Base-by-base conservation (phyloP, 1,140 invertebrate genomes). In the Dinoponera quadriceps region DNA sequence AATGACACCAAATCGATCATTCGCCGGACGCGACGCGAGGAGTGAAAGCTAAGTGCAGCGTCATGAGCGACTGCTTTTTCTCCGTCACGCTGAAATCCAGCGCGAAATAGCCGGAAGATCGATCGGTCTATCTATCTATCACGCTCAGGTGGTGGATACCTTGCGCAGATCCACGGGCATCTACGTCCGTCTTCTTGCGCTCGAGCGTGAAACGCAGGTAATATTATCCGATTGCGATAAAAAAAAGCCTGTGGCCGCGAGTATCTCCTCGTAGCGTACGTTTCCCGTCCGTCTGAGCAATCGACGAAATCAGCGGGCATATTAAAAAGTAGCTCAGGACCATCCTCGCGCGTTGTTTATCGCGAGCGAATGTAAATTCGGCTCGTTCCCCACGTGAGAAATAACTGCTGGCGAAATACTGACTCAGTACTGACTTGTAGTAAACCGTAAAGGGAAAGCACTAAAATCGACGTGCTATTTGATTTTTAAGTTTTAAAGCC, bases 121-220 rank as follows among this genome's bases (percentile, higher is more conserved):
- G 73, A 85, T 72, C 66, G 27, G 72, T 71, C 60, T 22, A 71
- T 77, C 74, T n/a, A 71, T 84, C 55, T 49, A 59, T 85, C 54
- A 74, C 25, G 14, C 22, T 38, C 44, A 59, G 44, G 51, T 60
- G 65, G 27, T 74, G 77, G 44, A 81, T 72, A 51, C 55, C 49
- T 29, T 68, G 54, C n/a, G 62, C n/a, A 65, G 55, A 57, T 81
- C 44, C n/a, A n/a, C n/a, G 13, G 14, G 48, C 33, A 7, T 55
- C 51, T 54, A 65, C 82, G 27, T 75, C 49, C 51, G 68, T 85
- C 57, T 82, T 49, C 38, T 86, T 16, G 13, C 57, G 57, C 57
- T 65, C 33, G 33, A 14, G 5, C 48, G 22, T 59, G n/a, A 77
- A 77, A 85, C 49, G 27, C 22, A 2, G n/a, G 48, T 20, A 65